Evolutionary conservation across 2,888 invertebrate genomes (phyloP), one percentile per base, ranked within the genome.

Genomic region (Tipula lateralis): DNA sequence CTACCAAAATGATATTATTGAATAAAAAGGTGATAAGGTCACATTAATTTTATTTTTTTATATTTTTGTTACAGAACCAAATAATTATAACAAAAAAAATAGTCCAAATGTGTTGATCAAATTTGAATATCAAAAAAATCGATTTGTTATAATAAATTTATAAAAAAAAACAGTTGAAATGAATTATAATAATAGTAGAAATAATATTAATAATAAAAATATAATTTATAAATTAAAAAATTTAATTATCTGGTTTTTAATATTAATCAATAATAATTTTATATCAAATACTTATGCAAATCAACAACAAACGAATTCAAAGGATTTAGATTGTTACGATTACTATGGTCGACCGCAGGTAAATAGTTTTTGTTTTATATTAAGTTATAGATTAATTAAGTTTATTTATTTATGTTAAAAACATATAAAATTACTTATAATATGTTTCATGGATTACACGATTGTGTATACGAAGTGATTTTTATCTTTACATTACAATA

Each of bases 281-380:
- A 66, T 66, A 66, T 66, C 12, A 66, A 66, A 66, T 1, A 66
- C 66, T 24, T 9, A 66, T 29, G 81, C 50, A 29, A 30, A 84
- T 6, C 85, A 85, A 24, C 85, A 85, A 13, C 85, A 85, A 85
- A 82, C 82, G 2, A 82, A 82, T 82, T 29, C 30, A 82, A 82
- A 82, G 82, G 29, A 29, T 4, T 82, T 32, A 83, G 90, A 90
- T 87, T 92, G 92, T 87, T 92, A 92, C 87, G 92, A 92, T 88
- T 90, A 90, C 85, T 92, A 91, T 86, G 91, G 91, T 84, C 89
- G 91, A 87, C 91, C 92, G 12, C 92, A 92, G 91, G 92, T 92
- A 89, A 90, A 88, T 85, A 1, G 34, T 83, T 34, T 82, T 82
- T 82, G 6, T 82, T 82, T 82, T 82, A 19, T 6, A 5, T 50